Base-by-base conservation (phyloP, 2,888 invertebrate genomes). In the Napeogenes inachia region DNA sequence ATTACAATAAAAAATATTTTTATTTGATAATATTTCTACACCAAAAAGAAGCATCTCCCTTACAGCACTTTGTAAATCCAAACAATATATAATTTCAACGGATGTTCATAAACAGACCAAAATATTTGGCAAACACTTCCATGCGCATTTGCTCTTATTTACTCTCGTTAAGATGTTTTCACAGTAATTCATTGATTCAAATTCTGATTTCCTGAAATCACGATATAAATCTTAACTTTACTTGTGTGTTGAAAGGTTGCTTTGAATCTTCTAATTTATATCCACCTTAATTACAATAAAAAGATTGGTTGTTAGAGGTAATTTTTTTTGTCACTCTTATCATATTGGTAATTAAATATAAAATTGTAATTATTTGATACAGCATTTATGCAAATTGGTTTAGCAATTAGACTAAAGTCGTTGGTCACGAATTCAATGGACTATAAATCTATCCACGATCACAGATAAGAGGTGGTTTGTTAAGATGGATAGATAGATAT, bases 401-500 rank as follows among this genome's bases (percentile, higher is more conserved):
- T 30, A 50, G 50, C 10, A 50, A 50, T 50, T 50, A 30, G 10
- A 42, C 42, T 12, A 10, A 42, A 42, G 12, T 42, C 10, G 10
- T 47, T 13, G 10, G 50, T 30, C 50, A n/a, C 35, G 35, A 35
- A 50, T 50, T 50, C 21, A 50, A 50, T 30, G 50, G 45, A 59
- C 54, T 59, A 45, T 63, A 60, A 59, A 59, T 65, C 56, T 59
- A 60, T 61, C 54, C 54, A 54, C 42, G 57, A 64, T 66, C 56
- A 60, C 60, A 60, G 66, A 66, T 64, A 64, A 63, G 55, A 56
- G 57, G 57, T 42, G 32, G 59, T 57, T 38, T 42, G 42, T 38
- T 38, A 6, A 42, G 42, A 64, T 54, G 32, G 50, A 64, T 57
- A 53, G 56, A 50, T 56, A 42, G 53, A 62, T 53, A 60, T 62